Evolutionary conservation across 1,140 invertebrate genomes (phyloP).

Genomic region (Neodiprion lecontei): DNA sequence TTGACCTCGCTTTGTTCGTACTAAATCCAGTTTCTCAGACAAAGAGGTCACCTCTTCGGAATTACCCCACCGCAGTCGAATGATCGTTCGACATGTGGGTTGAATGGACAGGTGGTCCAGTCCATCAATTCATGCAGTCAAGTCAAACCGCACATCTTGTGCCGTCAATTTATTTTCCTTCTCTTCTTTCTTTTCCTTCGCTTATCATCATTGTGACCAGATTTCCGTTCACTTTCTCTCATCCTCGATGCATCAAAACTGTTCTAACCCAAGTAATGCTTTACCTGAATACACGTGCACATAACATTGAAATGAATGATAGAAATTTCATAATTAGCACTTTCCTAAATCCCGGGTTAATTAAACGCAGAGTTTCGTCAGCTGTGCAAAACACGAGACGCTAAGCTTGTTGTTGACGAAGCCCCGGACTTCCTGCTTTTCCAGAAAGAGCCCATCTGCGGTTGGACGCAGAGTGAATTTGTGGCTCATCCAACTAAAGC

Average conservation of each 20-base stretch:
- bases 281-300: too few relatives aligned
- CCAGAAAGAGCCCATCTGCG: background rate
- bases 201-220: background rate
- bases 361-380: too few relatives aligned
- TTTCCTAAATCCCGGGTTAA: too few relatives aligned
- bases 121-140: background rate
- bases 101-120: background rate
- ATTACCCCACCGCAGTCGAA: background rate
- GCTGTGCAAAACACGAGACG: too few relatives aligned
- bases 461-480: background rate
- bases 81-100: background rate
- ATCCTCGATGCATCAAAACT: background rate
- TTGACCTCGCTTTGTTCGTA: background rate
- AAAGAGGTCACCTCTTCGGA: background rate
- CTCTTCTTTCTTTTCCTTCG: background rate
- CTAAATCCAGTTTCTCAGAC: background rate
- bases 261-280: background rate
- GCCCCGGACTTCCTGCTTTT: background rate
- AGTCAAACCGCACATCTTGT: background rate
- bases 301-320: too few relatives aligned
- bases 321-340: too few relatives aligned
- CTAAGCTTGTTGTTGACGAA: background rate
- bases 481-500: background rate
- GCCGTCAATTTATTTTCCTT: background rate
- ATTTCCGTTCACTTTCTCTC: background rate